Conservation (phyloP, 1,140 invertebrate species). For the Lethocerus indicus region DNA sequence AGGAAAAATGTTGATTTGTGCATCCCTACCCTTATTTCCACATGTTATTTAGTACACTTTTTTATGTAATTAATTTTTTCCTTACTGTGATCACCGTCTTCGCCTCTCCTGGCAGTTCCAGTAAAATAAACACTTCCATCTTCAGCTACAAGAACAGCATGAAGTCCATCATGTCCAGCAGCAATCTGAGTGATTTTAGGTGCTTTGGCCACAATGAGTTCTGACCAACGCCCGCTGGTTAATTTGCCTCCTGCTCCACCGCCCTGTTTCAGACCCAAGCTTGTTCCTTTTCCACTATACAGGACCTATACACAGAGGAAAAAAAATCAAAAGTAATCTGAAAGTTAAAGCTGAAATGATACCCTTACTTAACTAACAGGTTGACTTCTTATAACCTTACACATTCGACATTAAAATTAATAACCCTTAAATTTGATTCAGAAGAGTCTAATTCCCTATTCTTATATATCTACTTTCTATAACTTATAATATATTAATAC, state of each 20-base stretch:
- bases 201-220: slow-evolving; percentile 56
- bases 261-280: slow-evolving; percentile 50
- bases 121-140: slow-evolving; percentile 79
- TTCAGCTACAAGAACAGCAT: slow-evolving; percentile 73
- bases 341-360: no score
- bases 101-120: slow-evolving; percentile 77
- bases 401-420: no score
- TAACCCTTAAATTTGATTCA: no score
- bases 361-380: no score
- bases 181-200: slow-evolving; percentile 60
- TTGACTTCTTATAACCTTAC: no score
- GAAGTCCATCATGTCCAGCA: slow-evolving; percentile 83
- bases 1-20: no score
- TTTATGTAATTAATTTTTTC: background rate
- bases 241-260: slow-evolving; percentile 26
- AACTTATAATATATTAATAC: no score
- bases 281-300: slow-evolving; percentile 59
- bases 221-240: slow-evolving; percentile 47
- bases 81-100: slow-evolving; percentile 68
- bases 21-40: no score
- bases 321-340: no score
- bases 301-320: slow-evolving; percentile 49
- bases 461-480: no score
- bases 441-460: no score
- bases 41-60: no score